Evolutionary conservation across 1,140 invertebrate genomes (phyloP), one percentile per base, ranked within the genome.

Genomic region (Drosophila fuyamai): DNA sequence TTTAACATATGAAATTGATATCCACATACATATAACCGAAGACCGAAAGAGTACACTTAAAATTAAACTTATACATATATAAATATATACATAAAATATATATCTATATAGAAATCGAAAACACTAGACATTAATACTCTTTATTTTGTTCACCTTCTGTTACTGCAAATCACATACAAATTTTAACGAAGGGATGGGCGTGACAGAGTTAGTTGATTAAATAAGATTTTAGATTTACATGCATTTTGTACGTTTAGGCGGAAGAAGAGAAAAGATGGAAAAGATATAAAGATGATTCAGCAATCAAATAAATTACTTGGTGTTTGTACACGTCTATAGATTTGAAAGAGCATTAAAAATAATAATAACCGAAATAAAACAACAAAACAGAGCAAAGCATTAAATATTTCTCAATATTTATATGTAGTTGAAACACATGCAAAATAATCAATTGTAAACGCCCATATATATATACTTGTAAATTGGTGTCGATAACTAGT

Each of bases 201-300:
- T 43, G 47, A 44, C 27, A 48, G 63, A 50, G 62, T 48, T 77
- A 81, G 67, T 70, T 77, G 81, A 70, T 82, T 81, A 74, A 74
- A 82, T 85, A 82, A 86, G 76, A 35, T 88, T 88, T 62, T 82
- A 86, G 83, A 88, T 57, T 79, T 79, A 82, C 73, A 79, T 78
- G 81, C 81, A 84, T 84, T 84, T 84, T 81, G 62, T 84, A 84
- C 81, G 77, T 84, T 85, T 80, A 84, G 72, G 56, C 76, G 43
- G 27, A 62, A 48, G 29, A 50, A 44, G 12, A 36, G 43, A 35
- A 6, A 18, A 32, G 43, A 35, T 18, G 50, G 9, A 40, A 63
- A 60, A 60, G 58, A 63, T 43, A 51, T 51, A 51, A 51, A 35
- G 41, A 40, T 41, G 53, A 58, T 55, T 57, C 43, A 59, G 29